Conservation (phyloP, 2,888 invertebrate genomes). For the Flabesymbios commensalis region DNA sequence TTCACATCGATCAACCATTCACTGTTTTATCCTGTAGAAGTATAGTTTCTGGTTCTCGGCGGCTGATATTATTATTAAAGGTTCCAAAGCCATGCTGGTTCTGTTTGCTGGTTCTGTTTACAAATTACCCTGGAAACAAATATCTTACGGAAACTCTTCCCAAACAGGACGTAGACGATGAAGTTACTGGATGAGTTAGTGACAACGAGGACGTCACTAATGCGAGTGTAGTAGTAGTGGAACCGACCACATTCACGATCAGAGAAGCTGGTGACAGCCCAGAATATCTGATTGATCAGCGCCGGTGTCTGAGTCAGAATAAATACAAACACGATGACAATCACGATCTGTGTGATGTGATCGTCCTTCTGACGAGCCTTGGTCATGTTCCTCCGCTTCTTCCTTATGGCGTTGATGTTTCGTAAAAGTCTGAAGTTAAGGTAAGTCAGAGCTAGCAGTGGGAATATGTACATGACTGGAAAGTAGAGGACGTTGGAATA, state of each 20-base stretch:
- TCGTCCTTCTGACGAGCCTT: constrained; percentile 7
- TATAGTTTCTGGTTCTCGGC: too few relatives aligned
- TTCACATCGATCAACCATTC: too few relatives aligned
- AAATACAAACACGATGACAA: constrained; percentile 23
- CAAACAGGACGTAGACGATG: constrained; percentile 30
- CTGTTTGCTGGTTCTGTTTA: too few relatives aligned
- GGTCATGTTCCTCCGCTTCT: constrained; percentile 2
- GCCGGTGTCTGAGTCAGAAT: constrained; percentile 29
- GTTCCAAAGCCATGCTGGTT: too few relatives aligned
- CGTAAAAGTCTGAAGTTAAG: constrained; percentile 19
- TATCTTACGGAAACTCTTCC: constrained; percentile 22
- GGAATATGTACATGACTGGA: constrained; percentile 28
- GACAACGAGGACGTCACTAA: constrained; percentile 27
- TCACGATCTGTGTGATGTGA: constrained; percentile 20
- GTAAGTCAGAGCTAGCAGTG: constrained; percentile 16
- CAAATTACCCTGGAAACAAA: too few relatives aligned
- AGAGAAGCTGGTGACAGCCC: constrained; percentile 7
- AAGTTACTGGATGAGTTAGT: constrained; percentile 28
- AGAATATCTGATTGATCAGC: constrained; percentile 28
- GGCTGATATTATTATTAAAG: too few relatives aligned
- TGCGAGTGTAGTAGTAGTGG: constrained; percentile 29
- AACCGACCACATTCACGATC: constrained; percentile 18
- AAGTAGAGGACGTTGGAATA: constrained; percentile 29
- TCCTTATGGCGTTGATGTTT: constrained; percentile 7
- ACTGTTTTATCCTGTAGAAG: too few relatives aligned